Conservation (phyloP, 2,888 invertebrate species). For the Hemistola chrysoprasaria region DNA sequence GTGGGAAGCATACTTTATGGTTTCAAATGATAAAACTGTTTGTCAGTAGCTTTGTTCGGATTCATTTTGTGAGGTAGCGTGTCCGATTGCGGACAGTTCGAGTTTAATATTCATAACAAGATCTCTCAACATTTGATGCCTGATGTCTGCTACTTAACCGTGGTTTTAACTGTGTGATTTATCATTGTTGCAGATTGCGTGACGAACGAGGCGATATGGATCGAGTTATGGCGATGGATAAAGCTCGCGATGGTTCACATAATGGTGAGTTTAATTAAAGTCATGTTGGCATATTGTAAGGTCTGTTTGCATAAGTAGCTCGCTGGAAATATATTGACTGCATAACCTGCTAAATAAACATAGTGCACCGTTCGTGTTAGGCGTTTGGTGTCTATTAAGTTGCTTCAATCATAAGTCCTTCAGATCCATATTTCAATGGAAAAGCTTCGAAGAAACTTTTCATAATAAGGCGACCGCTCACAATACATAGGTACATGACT, state of each 20-base stretch:
- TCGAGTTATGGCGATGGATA: conserved; percentile 90
- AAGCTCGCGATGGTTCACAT: conserved; percentile 93
- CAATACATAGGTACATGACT: too few relatives aligned
- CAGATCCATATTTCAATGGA: too few relatives aligned
- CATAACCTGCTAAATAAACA: conserved; percentile 12
- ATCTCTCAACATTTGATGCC: conserved; percentile 36
- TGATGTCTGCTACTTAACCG: conserved; percentile 28
- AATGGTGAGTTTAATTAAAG: conserved; percentile 85
- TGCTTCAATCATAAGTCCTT: neutral
- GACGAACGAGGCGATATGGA: conserved; percentile 94
- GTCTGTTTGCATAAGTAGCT: conserved; percentile 15
- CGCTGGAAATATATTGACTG: conserved; percentile 15
- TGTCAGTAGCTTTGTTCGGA: conserved; percentile 75
- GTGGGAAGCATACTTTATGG: conserved; percentile 80
- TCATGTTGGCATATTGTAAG: conserved; percentile 23
- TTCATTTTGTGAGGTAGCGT: conserved; percentile 66
- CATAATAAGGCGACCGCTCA: too few relatives aligned
- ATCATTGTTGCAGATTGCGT: conserved; percentile 88
- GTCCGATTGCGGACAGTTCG: conserved; percentile 55
- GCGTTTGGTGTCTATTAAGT: conserved; percentile 1
- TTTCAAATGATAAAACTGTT: conserved; percentile 81
- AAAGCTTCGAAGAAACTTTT: too few relatives aligned
- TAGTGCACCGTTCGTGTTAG: conserved; percentile 3
- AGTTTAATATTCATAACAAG: conserved; percentile 62
- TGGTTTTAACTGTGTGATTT: conserved; percentile 38